Evolutionary conservation across 2,113 vertebrate genomes (phyloP), one percentile per base, ranked within the genome.

Genomic region (Sylvia atricapilla): DNA sequence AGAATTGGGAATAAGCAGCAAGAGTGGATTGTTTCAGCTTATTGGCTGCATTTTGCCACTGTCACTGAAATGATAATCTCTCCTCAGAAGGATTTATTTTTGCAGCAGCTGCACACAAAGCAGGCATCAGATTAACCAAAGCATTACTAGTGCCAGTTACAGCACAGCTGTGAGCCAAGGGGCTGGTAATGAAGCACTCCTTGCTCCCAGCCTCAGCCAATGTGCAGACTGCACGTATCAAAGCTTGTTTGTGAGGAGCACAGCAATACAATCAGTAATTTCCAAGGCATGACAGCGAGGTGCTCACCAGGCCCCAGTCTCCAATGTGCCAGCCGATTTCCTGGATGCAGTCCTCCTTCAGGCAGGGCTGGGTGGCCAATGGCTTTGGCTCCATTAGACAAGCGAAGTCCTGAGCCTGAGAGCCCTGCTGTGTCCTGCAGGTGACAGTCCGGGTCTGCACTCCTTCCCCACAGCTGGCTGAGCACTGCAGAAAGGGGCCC

Each of bases 301-400:
- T 43, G 85, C 99, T 98, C 95, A 99, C 99, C 97, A 99, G 96
- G 33, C 99, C 98, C 99, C 99, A 99, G 86, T 98, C 95, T 37
- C 99, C 98, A 4, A 99, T 31, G 0, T 98, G 98, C 99, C 99
- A 99, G 83, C 98, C 95, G 50, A 98, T 97, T 82, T 97, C 97
- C 37, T 70, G 90, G 33, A 88, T 84, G 68, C 99, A 99, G 96
- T 96, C 89, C 5, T 97, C 84, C 59, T 58, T 97, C 39, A 97
- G 78, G 59, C 99, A 99, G 89, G 96, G 81, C 90, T 98, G 98
- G 10, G 94, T 96, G 43, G 92, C 52, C 0, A 62, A 23, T 0
- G 99, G 99, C 50, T 97, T 98, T 33, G 97, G 96, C 88, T 98
- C 90, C 49, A 68, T 53, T 35, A 98, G 92, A 87, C 99, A 99